Conservation (phyloP, 2,113 vertebrate species). For the Cettia cetti region DNA sequence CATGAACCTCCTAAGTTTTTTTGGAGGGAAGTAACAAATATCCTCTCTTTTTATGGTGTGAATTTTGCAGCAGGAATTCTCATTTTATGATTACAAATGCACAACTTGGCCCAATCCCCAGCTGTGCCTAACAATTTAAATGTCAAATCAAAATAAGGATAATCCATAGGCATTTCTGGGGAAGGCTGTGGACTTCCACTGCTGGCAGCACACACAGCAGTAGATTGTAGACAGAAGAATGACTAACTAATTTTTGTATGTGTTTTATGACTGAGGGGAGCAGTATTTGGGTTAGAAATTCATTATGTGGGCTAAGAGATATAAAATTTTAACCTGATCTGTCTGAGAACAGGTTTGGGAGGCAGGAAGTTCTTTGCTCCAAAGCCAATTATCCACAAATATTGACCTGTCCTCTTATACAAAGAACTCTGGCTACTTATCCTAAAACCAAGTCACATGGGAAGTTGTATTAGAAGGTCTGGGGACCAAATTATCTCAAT, state of each 20-base stretch:
- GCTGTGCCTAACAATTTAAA: not conserved
- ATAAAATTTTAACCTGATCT: not conserved
- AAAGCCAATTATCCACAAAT: constrained; percentile 8
- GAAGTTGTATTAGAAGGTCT: not conserved
- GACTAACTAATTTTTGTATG: not conserved
- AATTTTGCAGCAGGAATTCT: not conserved
- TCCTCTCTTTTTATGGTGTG: not conserved
- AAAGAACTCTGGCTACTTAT: not conserved
- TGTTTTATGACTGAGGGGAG: not conserved
- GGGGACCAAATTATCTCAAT: not conserved
- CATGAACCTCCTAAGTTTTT: not conserved
- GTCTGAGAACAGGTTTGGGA: not conserved
- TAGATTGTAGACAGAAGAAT: not conserved
- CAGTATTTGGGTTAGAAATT: constrained; percentile 3
- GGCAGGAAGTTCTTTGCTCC: not conserved
- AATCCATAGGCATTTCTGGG: not conserved
- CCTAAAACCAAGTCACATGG: not conserved
- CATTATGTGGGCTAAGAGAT: not conserved
- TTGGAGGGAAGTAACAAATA: not conserved
- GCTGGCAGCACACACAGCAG: not conserved
- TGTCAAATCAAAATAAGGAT: not conserved
- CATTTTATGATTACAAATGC: not conserved
- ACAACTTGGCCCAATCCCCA: not conserved
- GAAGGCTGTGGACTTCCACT: not conserved
- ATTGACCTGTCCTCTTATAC: not conserved